Evolutionary conservation across 2,888 invertebrate genomes (phyloP), one percentile per base, ranked within the genome.

Genomic region (Panopea generosa): DNA sequence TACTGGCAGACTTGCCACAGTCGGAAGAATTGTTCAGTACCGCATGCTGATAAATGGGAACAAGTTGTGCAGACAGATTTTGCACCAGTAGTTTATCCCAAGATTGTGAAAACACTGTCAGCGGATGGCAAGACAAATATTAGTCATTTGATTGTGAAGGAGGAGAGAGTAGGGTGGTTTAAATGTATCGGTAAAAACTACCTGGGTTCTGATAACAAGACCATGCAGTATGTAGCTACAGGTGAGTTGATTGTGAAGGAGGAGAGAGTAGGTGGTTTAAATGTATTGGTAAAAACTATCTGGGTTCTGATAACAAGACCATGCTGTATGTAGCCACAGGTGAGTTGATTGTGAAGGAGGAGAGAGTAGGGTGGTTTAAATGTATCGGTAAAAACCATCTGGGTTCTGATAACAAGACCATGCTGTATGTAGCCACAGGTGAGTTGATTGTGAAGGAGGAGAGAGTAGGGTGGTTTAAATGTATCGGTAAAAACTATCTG

Each of bases 1-100:
- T 76, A 66, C 45, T 84, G 77, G 70, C 79, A 83, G 55, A 27
- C 76, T 0, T 85, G 84, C 70, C 43, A 27, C 22, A 67, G 59
- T 43, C 68, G 68, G 9, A 49, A 18, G 2, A 70, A 70, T 55
- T 83, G 82, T 55, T 43, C 63, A 1, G 11, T 7, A 33, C 52
- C 47, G 1, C 11, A 29, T 0, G 20, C 16, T 20, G 59, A 69
- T n/a, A 67, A 56, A 55, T 81, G 77, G 81, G 50, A 81, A 56
- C 65, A 43, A 33, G 66, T 81, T 33, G 66, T 61, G 14, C 56
- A 69, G 40, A 68, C 62, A 1, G 63, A 55, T 47, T 27, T 43
- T 0, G 59, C 65, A 9, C 43, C 70, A 11, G 73, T 73, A 1
- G 65, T 61, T 2, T 80, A 52, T 45, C 70, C 76, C n/a, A 70